Conservation (phyloP, 2,797 vertebrate genomes). For the Ataeniobius toweri region DNA sequence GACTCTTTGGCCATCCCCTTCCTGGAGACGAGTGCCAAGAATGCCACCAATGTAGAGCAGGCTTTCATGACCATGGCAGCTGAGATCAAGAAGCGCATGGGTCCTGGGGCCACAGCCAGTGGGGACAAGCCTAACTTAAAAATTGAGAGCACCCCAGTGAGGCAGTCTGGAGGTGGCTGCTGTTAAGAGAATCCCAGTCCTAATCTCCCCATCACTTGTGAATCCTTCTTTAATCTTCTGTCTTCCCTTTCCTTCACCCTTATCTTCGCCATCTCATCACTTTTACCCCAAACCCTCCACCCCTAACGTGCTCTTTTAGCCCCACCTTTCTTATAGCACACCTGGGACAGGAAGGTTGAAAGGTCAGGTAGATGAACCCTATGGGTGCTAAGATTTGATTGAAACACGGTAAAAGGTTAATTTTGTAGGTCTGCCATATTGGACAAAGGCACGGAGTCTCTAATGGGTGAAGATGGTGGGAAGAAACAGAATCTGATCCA, state of each 20-base stretch:
- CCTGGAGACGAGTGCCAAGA: conserved; percentile 98
- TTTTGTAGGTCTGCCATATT: not conserved
- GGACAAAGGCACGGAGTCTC: not conserved
- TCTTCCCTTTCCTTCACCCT: not conserved
- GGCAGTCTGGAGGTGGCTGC: conserved; percentile 93
- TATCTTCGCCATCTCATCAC: not conserved
- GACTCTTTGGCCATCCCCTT: conserved; percentile 95
- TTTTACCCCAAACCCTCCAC: not conserved
- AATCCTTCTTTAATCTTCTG: not conserved
- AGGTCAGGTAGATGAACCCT: not conserved
- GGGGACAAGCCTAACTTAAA: conserved; percentile 95
- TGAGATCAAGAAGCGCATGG: conserved; percentile 98
- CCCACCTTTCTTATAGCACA: not conserved
- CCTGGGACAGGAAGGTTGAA: not conserved
- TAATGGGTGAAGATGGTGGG: not conserved
- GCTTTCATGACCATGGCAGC: conserved; percentile 99
- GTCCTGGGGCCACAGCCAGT: conserved; percentile 90
- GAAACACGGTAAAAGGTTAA: not conserved
- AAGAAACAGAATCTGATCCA: not conserved
- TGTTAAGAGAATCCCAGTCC: conserved; percentile 77
- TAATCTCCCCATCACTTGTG: not conserved
- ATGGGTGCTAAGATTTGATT: not conserved
- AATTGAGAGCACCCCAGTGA: conserved; percentile 98
- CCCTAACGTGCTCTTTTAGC: too few relatives aligned
- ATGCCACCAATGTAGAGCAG: conserved; percentile 97